Base-by-base conservation (phyloP, 2,113 vertebrate genomes). In the Gallinago paraguaiae region DNA sequence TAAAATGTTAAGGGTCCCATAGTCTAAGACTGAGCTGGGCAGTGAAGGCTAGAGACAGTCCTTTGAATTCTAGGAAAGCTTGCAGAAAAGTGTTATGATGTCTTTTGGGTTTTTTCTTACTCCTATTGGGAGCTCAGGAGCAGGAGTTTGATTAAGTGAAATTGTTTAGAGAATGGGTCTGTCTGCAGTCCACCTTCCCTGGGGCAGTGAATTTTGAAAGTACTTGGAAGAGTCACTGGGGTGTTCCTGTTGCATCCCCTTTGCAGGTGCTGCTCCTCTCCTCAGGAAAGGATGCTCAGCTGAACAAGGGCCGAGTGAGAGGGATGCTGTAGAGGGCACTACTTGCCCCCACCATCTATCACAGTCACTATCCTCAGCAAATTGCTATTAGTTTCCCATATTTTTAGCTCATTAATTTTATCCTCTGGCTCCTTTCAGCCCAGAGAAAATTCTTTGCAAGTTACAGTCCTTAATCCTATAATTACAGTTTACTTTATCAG, bases 391-490 rank as follows among this genome's bases (percentile, higher is more conserved):
- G 0, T 53, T 82, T 77, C 53, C 53, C 75, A 6, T 68, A 24
- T 6, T 59, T 92, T 91, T 80, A 90, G 17, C 60, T 94, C 64
- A 72, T 92, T 92, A 78, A 46, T 90, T 91, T 95, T 41, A 60
- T 60, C 33, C 56, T 68, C 45, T 69, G 93, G 28, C 67, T 91
- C 19, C 57, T 91, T 88, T 76, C 61, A 91, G 50, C 77, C 67
- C 48, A 28, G 68, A 43, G 63, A 90, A 75, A 82, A 78, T 54
- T 70, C 39, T 87, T 63, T 88, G 39, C 51, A 59, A 86, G 39
- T 75, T n/a, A 51, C 48, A 92, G 51, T 39, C 68, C 79, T 81
- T 81, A 68, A 88, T 96, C 27, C 75, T 82, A 9, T 69, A 76
- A 6, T 72, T 53, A 8, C 10, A 83, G 35, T 81, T 45, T 45